phyloP scores from a whole-genome alignment of 2,113 vertebrate species.

The Thinocorus orbignyianus region DNA sequence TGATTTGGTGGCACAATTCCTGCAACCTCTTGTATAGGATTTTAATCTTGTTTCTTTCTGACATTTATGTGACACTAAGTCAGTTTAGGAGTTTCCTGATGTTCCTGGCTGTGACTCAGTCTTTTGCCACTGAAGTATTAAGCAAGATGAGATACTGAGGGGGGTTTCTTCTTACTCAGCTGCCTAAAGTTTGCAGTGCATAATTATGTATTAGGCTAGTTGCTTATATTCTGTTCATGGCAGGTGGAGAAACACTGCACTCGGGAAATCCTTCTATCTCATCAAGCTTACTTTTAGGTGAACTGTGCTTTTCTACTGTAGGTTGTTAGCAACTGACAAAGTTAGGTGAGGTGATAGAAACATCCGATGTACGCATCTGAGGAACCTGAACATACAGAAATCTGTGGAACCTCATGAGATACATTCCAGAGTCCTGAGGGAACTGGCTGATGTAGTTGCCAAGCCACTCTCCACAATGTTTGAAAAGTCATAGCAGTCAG shows the following conservation, averaged over 20 bases:
- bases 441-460: neutral
- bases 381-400: neutral
- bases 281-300: neutral
- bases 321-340: neutral
- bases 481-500: neutral
- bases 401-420: neutral
- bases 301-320: neutral
- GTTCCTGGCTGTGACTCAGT: neutral
- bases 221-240: neutral
- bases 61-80: neutral
- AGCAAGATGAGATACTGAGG: neutral
- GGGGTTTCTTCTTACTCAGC: neutral
- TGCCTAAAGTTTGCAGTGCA: neutral
- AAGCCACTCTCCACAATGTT: neutral
- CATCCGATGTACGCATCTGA: neutral
- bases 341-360: neutral
- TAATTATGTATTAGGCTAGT: neutral
- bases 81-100: neutral
- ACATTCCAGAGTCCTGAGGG: neutral
- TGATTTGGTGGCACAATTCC: neutral
- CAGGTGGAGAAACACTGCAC: neutral
- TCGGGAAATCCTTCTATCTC: neutral
- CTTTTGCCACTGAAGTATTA: neutral
- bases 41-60: neutral
- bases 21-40: neutral